Conservation (phyloP, 2,888 invertebrate species). For the Polydrusus tereticollis region DNA sequence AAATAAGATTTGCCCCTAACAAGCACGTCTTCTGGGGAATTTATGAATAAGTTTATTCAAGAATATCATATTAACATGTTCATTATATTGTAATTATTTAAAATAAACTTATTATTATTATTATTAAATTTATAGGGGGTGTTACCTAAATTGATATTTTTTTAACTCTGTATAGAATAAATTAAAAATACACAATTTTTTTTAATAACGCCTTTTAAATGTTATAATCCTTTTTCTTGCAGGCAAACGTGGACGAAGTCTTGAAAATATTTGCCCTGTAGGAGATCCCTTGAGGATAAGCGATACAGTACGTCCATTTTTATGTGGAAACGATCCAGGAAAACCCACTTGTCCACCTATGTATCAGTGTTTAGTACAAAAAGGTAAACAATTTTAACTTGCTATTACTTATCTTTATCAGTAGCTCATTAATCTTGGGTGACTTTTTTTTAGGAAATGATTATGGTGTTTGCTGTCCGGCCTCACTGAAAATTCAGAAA, state of each 20-base stretch:
- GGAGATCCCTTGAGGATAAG: conserved; percentile 79
- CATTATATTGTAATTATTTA: too few species aligned
- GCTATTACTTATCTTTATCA: too few species aligned
- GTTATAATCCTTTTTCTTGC: conserved; percentile 41
- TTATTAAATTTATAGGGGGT: too few species aligned
- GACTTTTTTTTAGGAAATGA: conserved; percentile 74
- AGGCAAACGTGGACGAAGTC: conserved; percentile 82
- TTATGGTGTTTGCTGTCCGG: conserved; percentile 90
- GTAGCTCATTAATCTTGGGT: too few species aligned
- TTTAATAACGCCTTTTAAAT: neutral
- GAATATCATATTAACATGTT: too few species aligned
- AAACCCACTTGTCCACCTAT: conserved; percentile 88
- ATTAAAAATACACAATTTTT: neutral
- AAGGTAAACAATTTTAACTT: conserved; percentile 65
- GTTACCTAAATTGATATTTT: too few species aligned
- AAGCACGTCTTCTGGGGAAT: too few species aligned
- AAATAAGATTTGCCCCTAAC: too few species aligned
- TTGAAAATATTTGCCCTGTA: conserved; percentile 84
- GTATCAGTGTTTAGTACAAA: conserved; percentile 84
- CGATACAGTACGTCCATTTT: conserved; percentile 82
- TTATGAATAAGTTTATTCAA: too few species aligned
- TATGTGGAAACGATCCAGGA: conserved; percentile 84
- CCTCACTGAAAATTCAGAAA: conserved; percentile 80
- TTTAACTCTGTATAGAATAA: too few species aligned
- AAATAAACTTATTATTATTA: too few species aligned